Base-by-base conservation (phyloP, 1,140 invertebrate genomes). In the Maconellicoccus hirsutus region DNA sequence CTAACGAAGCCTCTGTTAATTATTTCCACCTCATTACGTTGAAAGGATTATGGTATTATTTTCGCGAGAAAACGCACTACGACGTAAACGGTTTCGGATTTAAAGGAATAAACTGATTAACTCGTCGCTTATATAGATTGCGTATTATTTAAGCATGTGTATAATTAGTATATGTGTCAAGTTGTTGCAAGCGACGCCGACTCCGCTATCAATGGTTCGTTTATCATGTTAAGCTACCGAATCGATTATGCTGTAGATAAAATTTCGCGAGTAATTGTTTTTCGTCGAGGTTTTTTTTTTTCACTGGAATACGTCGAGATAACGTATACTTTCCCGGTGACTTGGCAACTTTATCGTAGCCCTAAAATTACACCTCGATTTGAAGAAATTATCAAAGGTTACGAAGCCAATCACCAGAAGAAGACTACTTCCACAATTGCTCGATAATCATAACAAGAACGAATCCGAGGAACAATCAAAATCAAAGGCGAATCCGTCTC, bases 61-160 rank as follows among this genome's bases (percentile, higher is more conserved):
- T 52, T 52, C 42, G 42, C 42, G 42, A 52, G 42, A 52, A 52
- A 52, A 52, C 42, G 42, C 42, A 19, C 42, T 52, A 52, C 42
- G 42, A 52, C 42, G 42, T 52, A 52, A 52, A 52, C 42, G 42
- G 42, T 52, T 52, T 52, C 42, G 42, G 42, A 52, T 52, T 52
- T 52, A 52, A 52, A 52, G 42, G 42, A 52, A 52, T 52, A 52
- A 52, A 52, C 42, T 52, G 42, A 52, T 52, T 52, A 52, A 52
- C 42, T 52, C 42, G 42, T 52, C 42, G 42, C 42, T 16, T 52
- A 52, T 52, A 52, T 52, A 52, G 42, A 52, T 52, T 4, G 42
- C 42, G 16, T 52, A 52, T 52, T 52, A 52, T 52, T 52, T 52
- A 52, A 52, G 42, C 42, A 52, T 52, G 42, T 52, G 42, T 52